Evolutionary conservation across 2,888 invertebrate species (phyloP).

Genomic region (Caenorhabditis angaria): DNA sequence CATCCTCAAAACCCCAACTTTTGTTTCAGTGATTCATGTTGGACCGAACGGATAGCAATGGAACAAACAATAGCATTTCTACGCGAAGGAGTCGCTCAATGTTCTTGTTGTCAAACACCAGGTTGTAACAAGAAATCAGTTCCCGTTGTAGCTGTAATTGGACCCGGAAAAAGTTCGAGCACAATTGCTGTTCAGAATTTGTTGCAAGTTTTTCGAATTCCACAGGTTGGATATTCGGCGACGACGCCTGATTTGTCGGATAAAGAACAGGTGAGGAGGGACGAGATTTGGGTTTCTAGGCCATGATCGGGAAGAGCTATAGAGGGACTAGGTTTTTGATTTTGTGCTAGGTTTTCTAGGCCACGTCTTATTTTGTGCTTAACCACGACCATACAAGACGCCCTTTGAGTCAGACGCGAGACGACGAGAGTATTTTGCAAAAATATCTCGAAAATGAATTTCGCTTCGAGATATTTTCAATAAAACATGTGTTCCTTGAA

Average conservation of each 20-base stretch:
- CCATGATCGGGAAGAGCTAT: too few species aligned
- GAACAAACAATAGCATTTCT: constrained; percentile 76
- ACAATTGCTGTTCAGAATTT: constrained; percentile 82
- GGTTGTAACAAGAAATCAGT: constrained; percentile 68
- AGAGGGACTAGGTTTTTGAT: not conserved
- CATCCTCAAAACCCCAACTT: not conserved
- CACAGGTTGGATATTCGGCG: constrained; percentile 83
- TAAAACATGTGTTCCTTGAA: too few species aligned
- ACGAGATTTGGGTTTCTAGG: too few species aligned
- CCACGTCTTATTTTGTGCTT: too few species aligned
- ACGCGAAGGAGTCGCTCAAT: constrained; percentile 70
- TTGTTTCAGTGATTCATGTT: constrained; percentile 80
- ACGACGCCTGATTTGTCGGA: constrained; percentile 82
- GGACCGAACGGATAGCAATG: constrained; percentile 83
- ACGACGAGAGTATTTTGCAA: too few species aligned
- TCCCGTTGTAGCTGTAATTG: constrained; percentile 80
- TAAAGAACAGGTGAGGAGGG: constrained; percentile 75
- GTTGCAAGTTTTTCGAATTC: constrained; percentile 79
- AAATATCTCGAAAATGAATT: too few species aligned
- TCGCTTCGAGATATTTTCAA: too few species aligned
- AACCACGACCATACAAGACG: too few species aligned
- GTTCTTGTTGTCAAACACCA: constrained; percentile 70
- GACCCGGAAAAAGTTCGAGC: constrained; percentile 76
- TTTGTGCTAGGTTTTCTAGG: too few species aligned
- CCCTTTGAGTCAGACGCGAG: too few species aligned